Evolutionary conservation across 2,888 invertebrate genomes (phyloP).

Genomic region (Acrobasis repandana): DNA sequence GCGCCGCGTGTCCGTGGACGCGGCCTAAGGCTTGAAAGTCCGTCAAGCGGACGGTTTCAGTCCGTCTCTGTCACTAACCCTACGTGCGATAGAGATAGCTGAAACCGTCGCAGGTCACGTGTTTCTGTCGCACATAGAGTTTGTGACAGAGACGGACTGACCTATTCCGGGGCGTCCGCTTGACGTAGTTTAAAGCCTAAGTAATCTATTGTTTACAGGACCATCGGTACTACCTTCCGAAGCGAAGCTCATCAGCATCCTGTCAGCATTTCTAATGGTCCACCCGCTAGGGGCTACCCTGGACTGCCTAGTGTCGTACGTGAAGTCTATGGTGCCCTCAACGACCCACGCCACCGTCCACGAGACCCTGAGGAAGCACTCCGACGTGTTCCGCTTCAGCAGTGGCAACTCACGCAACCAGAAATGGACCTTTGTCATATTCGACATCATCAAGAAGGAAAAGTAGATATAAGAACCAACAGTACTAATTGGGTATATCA

Average conservation of each 20-base stretch:
- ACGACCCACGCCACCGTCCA: slow-evolving; percentile 49
- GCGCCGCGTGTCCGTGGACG: too few species aligned
- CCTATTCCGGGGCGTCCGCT: too few species aligned
- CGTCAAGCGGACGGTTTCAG: too few species aligned
- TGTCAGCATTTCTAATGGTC: slow-evolving; percentile 67
- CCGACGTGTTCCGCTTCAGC: slow-evolving; percentile 54
- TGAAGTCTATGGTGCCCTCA: slow-evolving; percentile 55
- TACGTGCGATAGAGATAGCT: too few species aligned
- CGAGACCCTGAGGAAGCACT: slow-evolving; percentile 52
- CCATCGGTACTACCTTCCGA: slow-evolving; percentile 48
- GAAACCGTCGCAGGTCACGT: too few species aligned
- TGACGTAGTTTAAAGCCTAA: too few species aligned
- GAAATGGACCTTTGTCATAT: slow-evolving; percentile 59
- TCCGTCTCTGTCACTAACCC: too few species aligned
- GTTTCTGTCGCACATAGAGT: too few species aligned
- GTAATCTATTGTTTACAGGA: slow-evolving; percentile 32
- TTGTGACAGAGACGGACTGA: too few species aligned
- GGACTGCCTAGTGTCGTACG: slow-evolving; percentile 63
- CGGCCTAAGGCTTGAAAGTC: too few species aligned
- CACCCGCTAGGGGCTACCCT: slow-evolving; percentile 64
- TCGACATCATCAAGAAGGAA: slow-evolving; percentile 37
- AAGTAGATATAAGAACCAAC: background rate
- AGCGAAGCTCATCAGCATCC: slow-evolving; percentile 66
- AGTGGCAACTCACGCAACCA: slow-evolving; percentile 55
- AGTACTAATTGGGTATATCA: too few species aligned